Base-by-base conservation (phyloP, 2,113 vertebrate genomes). In the Panthera leo region DNA sequence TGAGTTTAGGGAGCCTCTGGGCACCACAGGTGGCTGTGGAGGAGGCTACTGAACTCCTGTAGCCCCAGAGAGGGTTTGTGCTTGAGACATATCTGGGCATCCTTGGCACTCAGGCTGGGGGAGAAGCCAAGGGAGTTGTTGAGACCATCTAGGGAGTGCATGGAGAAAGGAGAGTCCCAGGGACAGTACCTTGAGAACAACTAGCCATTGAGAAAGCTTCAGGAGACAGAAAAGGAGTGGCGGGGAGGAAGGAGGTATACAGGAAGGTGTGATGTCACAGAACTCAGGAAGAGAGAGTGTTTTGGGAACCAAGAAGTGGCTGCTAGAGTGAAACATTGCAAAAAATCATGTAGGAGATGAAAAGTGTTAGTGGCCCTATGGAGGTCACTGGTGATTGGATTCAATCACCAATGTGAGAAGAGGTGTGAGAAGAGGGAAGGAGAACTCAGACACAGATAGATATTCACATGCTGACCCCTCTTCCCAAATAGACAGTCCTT, bases 171-270 rank as follows among this genome's bases (percentile, higher is more conserved):
- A 36, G 12, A 55, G 82, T 23, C 14, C 14, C 34, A 70, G 73
- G 8, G 45, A 91, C 68, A 27, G 65, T 21, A 18, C 1, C 27
- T 25, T n/a, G 75, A 93, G 31, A 70, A 87, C 70, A 67, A 5
- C 3, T 1, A 5, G 53, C 63, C 75, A n/a, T 2, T 3, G 34
- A 88, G 82, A 68, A 65, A 45, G 45, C 16, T 29, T 34, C 36
- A 71, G 76, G 34, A 85, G 58, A 71, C 10, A 85, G 83, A 55
- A 76, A 48, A 63, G 19, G 25, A 29, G 8, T 4, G 13, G 21
- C 8, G 4, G 4, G 10, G 25, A 79, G 34, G 53, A 55, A 6
- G 36, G 0, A 21, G 34, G 45, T 58, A 3, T 2, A 4, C 0
- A 36, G 42, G 51, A 29, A 96, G 29, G 19, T 19, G 63, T 2